These are phyloP conservation scores for Bradynema listronoti DNA, from an alignment of 1,140 invertebrate genomes.

Conservation along the genomic window DNA sequence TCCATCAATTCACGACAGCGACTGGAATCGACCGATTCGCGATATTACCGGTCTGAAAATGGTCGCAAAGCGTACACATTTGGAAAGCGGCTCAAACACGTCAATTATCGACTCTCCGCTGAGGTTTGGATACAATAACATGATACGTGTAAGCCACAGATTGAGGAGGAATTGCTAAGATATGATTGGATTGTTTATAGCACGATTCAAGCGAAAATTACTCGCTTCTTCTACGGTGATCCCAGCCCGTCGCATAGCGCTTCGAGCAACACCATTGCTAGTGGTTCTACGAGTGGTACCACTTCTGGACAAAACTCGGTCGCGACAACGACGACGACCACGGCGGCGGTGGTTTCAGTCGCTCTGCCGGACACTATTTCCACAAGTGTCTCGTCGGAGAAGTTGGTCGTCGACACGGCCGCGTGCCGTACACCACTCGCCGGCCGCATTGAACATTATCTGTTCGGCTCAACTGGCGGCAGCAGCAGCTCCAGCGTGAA, in stretches of 20 bases:
- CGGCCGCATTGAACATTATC: no score
- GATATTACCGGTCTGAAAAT: conserved; percentile 35
- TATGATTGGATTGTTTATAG: conserved; percentile 12
- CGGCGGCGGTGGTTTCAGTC: no score
- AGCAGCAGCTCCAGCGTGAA: no score
- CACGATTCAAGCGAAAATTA: conserved; percentile 38
- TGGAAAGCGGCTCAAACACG: conserved; percentile 30
- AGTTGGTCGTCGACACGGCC: not conserved
- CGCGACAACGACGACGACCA: no score
- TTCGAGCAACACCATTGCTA: no score
- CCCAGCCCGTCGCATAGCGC: not conserved
- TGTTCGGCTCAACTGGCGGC: no score
- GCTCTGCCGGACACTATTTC: conserved; percentile 9
- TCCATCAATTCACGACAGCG: conserved; percentile 22
- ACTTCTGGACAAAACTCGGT: no score
- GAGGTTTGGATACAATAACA: conserved; percentile 14
- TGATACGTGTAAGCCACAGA: not conserved
- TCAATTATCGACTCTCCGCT: conserved; percentile 35
- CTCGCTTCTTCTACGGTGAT: conserved; percentile 37
- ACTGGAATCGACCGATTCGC: conserved; percentile 31
- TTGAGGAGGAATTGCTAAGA: not conserved
- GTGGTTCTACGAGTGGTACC: no score
- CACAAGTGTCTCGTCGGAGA: conserved; percentile 12
- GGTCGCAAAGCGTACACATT: conserved; percentile 30
- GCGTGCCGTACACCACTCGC: conserved; percentile 16